These are phyloP conservation scores for Peribatodes rhomboidaria DNA, from an alignment of 2,888 invertebrate genomes.

Conservation along the genomic window DNA sequence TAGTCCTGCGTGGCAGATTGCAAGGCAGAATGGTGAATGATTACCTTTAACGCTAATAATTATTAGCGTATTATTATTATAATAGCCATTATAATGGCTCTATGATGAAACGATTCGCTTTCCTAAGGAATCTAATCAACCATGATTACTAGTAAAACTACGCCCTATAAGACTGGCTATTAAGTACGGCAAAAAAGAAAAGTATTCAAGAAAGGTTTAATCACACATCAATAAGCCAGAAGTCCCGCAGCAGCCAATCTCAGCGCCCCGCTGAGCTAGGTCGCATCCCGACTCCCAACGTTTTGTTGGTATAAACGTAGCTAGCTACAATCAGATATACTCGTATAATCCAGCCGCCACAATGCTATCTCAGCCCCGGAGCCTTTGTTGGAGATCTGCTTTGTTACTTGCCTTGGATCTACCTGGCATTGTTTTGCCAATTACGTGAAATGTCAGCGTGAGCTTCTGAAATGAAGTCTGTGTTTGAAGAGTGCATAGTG, in stretches of 20 bases:
- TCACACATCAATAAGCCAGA: slow-evolving; percentile 9
- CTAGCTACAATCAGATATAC: slow-evolving; percentile 10
- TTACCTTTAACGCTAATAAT: no score
- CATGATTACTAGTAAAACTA: not conserved
- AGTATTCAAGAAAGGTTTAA: slow-evolving; percentile 1
- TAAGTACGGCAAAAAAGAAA: not conserved
- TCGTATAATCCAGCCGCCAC: slow-evolving; percentile 12
- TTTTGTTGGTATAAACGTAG: not conserved
- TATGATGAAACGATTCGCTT: no score
- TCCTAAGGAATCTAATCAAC: no score
- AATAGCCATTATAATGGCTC: no score
- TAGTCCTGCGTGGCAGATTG: no score
- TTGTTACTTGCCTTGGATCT: slow-evolving; percentile 1
- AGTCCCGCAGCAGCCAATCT: slow-evolving; percentile 5
- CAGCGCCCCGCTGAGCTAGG: not conserved
- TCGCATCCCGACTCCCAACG: slow-evolving; percentile 2
- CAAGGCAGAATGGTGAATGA: no score
- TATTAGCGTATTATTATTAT: no score
- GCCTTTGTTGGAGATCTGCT: slow-evolving; percentile 16
- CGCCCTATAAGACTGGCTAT: not conserved
- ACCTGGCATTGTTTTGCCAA: slow-evolving; percentile 11
- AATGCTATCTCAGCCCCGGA: slow-evolving; percentile 12
- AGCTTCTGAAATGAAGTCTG: not conserved
- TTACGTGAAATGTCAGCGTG: slow-evolving; percentile 1
- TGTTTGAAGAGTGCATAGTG: not conserved